These are phyloP conservation scores for Tyrophagus putrescentiae DNA, from an alignment of 1,140 invertebrate genomes.

Conservation along the genomic window DNA sequence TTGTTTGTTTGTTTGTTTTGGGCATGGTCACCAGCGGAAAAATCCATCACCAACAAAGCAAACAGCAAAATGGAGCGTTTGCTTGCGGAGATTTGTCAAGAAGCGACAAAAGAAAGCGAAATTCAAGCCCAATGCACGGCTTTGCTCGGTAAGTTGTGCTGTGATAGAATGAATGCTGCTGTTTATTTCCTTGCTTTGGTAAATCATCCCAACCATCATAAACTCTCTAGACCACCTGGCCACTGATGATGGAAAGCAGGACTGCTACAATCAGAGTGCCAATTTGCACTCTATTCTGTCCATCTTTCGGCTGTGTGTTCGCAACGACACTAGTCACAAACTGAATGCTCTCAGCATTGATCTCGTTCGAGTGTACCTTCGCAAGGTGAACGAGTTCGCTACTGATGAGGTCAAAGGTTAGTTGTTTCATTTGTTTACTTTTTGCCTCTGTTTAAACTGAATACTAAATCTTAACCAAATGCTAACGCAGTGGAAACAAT, in stretches of 20 bases:
- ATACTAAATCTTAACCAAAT: neutral
- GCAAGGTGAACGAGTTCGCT: neutral
- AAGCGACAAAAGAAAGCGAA: no score
- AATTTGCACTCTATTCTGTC: neutral
- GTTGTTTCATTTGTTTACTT: neutral
- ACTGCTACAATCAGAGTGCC: neutral
- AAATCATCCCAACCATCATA: no score
- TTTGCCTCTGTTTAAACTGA: no score
- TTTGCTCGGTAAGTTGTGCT: no score
- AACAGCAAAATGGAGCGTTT: no score
- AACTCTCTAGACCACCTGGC: neutral
- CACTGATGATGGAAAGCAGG: neutral
- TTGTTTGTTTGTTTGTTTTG: no score
- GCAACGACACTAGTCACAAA: neutral
- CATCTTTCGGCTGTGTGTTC: neutral
- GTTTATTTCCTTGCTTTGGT: no score
- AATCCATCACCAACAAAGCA: no score
- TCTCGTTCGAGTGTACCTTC: neutral
- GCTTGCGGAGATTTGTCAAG: no score
- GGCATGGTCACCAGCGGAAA: no score
- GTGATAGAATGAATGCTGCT: no score
- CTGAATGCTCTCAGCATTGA: slow-evolving; percentile 6
- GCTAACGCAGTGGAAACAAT: neutral
- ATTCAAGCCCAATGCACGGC: no score
- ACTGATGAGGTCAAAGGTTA: neutral